Evolutionary conservation across 2,888 invertebrate genomes (phyloP).

Genomic region (Pachliopta kotzebuea): DNA sequence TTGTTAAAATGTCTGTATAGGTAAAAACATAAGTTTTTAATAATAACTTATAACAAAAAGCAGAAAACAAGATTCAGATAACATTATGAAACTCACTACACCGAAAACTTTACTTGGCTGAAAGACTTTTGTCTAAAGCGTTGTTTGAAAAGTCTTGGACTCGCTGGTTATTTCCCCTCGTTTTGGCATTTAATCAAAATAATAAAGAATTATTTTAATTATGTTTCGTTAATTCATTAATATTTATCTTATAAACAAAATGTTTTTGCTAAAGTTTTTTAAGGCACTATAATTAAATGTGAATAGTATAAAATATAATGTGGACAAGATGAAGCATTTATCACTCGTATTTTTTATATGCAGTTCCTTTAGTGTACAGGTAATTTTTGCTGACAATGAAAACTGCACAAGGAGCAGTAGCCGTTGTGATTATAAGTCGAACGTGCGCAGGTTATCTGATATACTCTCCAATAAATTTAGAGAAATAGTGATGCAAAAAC

Average conservation of each 20-base stretch:
- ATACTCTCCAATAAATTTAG: conserved; percentile 60
- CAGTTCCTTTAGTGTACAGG: conserved; percentile 45
- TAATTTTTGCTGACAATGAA: conserved; percentile 58
- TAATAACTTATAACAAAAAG: no score
- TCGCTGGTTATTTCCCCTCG: neutral
- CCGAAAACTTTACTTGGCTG: no score
- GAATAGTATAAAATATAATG: conserved; percentile 29
- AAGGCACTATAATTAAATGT: conserved; percentile 33
- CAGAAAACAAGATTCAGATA: no score
- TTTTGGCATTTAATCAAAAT: conserved; percentile 10
- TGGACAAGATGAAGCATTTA: conserved; percentile 67
- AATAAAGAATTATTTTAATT: conserved; percentile 2
- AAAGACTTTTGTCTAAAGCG: neutral
- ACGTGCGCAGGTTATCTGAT: conserved; percentile 59
- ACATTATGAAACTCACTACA: no score
- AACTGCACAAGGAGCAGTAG: conserved; percentile 60
- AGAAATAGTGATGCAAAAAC: conserved; percentile 66
- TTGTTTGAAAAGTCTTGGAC: neutral
- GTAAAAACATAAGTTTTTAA: no score
- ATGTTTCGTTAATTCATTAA: conserved; percentile 12
- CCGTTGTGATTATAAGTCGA: conserved; percentile 63
- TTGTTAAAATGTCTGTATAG: no score
- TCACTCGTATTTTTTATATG: conserved; percentile 60
- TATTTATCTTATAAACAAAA: conserved; percentile 13
- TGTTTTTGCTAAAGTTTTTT: neutral